These are phyloP conservation scores for Nautilus pompilius DNA, from an alignment of 1,140 invertebrate species.

Conservation along the genomic window DNA sequence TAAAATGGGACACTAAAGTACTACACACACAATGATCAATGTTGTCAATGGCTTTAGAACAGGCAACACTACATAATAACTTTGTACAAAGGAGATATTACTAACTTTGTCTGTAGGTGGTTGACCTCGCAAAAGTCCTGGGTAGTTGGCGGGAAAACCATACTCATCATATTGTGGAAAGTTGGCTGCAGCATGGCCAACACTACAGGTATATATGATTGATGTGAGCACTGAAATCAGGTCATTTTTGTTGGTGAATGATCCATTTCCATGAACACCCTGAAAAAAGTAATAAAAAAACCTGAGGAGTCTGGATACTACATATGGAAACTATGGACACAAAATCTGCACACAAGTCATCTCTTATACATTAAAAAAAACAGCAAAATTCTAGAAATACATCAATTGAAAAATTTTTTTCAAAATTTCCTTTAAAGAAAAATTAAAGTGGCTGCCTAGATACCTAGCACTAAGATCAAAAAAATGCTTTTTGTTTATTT, in stretches of 20 bases:
- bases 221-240: constrained; percentile 49
- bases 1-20: neutral
- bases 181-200: constrained; percentile 57
- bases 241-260: constrained; percentile 45
- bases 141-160: constrained; percentile 59
- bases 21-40: neutral
- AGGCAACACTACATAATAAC: neutral
- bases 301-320: no score
- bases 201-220: constrained; percentile 57
- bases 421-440: neutral
- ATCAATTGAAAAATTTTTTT: neutral
- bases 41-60: neutral
- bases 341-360: no score
- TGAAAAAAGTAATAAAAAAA: constrained; percentile 9
- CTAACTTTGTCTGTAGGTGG: constrained; percentile 55
- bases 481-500: neutral
- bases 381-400: no score
- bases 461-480: neutral
- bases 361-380: neutral
- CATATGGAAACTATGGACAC: no score
- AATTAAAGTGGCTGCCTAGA: neutral
- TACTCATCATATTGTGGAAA: constrained; percentile 56
- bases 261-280: constrained; percentile 45
- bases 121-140: constrained; percentile 47
- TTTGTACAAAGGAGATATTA: no score